Percentiles rank a stretch among this genome's conserved stretches.
These are phyloP conservation scores for Forbesichthys agassizii DNA, from an alignment of 2,113 vertebrate species.

Conservation along the genomic window DNA sequence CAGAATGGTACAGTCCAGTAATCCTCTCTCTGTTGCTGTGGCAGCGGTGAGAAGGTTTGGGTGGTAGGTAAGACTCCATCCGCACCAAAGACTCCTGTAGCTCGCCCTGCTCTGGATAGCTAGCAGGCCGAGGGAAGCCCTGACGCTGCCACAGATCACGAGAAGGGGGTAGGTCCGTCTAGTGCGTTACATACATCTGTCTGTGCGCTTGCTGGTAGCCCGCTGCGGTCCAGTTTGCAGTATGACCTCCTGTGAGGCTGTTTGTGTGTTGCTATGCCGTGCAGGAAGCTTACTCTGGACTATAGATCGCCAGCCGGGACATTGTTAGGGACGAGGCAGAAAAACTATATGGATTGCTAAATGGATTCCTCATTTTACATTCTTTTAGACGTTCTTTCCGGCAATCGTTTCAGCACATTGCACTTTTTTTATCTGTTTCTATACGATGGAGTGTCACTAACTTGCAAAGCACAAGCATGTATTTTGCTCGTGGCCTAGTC, in stretches of 20 bases:
- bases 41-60: conserved; percentile 83
- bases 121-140: conserved; percentile 63
- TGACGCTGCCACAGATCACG: conserved; percentile 62
- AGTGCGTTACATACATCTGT: conserved; percentile 8
- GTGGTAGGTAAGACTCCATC: conserved; percentile 76
- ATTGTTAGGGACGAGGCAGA: conserved; percentile 22
- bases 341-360: conserved; percentile 1
- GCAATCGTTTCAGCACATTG: conserved; percentile 16
- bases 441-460: conserved; percentile 32
- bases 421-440: background rate
- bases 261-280: conserved; percentile 27
- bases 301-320: conserved; percentile 21
- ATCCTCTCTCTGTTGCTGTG: conserved; percentile 88
- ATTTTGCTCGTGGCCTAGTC: conserved; percentile 46
- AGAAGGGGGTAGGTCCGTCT: conserved; percentile 72
- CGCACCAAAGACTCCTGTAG: conserved; percentile 66
- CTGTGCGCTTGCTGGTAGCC: conserved; percentile 21
- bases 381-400: conserved; percentile 20
- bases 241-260: conserved; percentile 18
- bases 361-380: conserved; percentile 30
- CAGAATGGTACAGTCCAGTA: conserved; percentile 87
- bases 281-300: conserved; percentile 46
- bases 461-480: conserved; percentile 22
- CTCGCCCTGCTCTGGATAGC: conserved; percentile 72
- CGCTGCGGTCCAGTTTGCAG: conserved; percentile 10